These are phyloP conservation scores for Tuta absoluta DNA, from an alignment of 2,888 invertebrate genomes.

Conservation along the genomic window DNA sequence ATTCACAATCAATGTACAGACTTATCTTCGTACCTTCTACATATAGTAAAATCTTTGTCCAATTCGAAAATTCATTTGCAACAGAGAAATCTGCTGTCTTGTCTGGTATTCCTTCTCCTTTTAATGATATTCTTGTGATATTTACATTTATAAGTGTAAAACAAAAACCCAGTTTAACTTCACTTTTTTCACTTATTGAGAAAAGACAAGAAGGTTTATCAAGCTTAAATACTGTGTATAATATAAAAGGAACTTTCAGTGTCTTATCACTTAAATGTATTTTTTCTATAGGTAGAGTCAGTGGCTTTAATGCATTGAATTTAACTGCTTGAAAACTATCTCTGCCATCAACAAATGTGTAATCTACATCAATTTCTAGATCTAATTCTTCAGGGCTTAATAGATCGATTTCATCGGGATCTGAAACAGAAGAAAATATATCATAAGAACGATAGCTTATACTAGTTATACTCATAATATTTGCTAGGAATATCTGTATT, in stretches of 20 bases:
- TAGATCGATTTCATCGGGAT: slow-evolving; percentile 42
- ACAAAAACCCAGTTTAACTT: slow-evolving; percentile 45
- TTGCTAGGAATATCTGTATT: too few species aligned
- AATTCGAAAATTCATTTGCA: slow-evolving; percentile 28
- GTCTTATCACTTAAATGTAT: slow-evolving; percentile 33
- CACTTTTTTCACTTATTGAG: slow-evolving; percentile 45
- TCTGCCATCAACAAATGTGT: slow-evolving; percentile 29
- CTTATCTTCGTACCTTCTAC: slow-evolving; percentile 38
- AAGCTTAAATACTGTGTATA: slow-evolving; percentile 52
- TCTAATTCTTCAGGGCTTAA: slow-evolving; percentile 28
- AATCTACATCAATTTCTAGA: slow-evolving; percentile 17
- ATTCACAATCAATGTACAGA: slow-evolving; percentile 40
- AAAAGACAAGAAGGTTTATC: slow-evolving; percentile 51
- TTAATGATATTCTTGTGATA: slow-evolving; percentile 37
- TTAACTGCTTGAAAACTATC: slow-evolving; percentile 35
- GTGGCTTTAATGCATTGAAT: slow-evolving; percentile 33
- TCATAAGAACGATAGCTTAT: background rate
- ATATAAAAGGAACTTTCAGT: slow-evolving; percentile 50
- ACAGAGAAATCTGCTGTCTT: slow-evolving; percentile 16
- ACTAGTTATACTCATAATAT: too few species aligned
- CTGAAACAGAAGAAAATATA: slow-evolving; percentile 49
- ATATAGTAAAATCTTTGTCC: slow-evolving; percentile 42
- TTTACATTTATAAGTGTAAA: slow-evolving; percentile 36
- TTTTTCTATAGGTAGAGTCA: slow-evolving; percentile 31
- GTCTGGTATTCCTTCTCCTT: slow-evolving; percentile 27